Percentiles rank a stretch among this genome's conserved stretches.
These are phyloP conservation scores for Callorhinus ursinus DNA, from an alignment of 2,113 vertebrate species.

Conservation along the genomic window DNA sequence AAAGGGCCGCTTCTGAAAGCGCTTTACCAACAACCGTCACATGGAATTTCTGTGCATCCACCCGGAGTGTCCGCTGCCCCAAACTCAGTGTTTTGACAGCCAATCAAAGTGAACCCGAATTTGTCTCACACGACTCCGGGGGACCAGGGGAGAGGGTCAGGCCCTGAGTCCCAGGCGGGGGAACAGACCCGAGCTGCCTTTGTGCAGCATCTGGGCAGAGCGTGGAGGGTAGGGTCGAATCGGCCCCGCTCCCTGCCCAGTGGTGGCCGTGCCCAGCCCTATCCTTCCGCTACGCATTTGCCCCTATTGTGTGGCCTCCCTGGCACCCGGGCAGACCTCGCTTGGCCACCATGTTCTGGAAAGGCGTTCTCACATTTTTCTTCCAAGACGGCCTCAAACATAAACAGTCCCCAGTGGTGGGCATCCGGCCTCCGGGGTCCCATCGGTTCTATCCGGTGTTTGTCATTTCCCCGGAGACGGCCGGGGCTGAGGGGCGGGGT, in stretches of 20 bases:
- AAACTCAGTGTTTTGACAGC: fast-evolving
- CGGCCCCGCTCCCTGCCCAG: conserved; percentile 2
- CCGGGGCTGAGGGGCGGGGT: conserved; percentile 13
- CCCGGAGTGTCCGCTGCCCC: not conserved
- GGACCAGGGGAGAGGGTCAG: not conserved
- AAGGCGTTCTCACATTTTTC: conserved; percentile 72
- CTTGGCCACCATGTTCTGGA: conserved; percentile 73
- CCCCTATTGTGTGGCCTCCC: conserved; percentile 81
- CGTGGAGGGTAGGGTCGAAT: not conserved
- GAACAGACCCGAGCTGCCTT: not conserved
- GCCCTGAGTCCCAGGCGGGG: fast-evolving
- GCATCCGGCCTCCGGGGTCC: conserved; percentile 65
- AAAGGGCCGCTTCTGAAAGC: conserved; percentile 59
- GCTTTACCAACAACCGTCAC: not conserved
- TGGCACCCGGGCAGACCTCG: conserved; percentile 66
- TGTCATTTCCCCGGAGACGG: conserved; percentile 69
- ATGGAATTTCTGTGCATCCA: not conserved
- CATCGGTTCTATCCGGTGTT: conserved; percentile 1
- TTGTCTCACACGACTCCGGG: fast-evolving
- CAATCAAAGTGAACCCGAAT: not conserved
- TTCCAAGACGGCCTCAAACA: conserved; percentile 66
- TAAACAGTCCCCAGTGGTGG: conserved; percentile 66
- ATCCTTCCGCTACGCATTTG: conserved; percentile 73
- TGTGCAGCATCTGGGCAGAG: not conserved
- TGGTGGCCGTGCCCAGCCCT: conserved; percentile 66